Evolutionary conservation across 2,113 vertebrate species (phyloP).

Genomic region (Corythaixoides concolor): DNA sequence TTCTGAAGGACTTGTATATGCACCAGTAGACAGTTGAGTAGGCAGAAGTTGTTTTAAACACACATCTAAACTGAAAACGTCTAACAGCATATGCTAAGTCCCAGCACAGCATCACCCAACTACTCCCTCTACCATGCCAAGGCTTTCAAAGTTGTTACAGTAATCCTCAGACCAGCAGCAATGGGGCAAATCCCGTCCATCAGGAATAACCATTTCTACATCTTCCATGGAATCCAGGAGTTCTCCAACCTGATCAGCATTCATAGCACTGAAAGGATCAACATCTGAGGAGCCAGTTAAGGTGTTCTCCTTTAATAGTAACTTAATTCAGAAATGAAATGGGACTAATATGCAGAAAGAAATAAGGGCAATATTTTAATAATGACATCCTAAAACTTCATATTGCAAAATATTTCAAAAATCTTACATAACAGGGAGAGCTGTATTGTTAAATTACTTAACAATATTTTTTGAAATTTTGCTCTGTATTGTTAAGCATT

Average conservation of each 20-base stretch:
- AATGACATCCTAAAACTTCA: neutral
- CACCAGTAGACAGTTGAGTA: neutral
- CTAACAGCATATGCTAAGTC: neutral
- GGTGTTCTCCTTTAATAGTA: neutral
- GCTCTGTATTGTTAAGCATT: neutral
- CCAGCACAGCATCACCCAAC: neutral
- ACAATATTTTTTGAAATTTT: neutral
- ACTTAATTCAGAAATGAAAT: neutral
- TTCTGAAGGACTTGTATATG: neutral
- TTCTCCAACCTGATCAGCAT: neutral
- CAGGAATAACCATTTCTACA: neutral
- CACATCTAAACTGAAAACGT: neutral
- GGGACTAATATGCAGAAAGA: neutral
- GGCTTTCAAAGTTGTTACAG: neutral
- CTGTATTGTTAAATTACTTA: neutral
- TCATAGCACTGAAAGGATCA: neutral
- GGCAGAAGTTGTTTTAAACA: neutral
- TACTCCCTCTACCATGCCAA: neutral
- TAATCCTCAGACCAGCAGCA: neutral
- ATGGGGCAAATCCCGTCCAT: neutral
- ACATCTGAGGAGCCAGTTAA: neutral
- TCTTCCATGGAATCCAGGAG: neutral
- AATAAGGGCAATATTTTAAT: neutral
- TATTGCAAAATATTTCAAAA: neutral
- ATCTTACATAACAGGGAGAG: neutral